Percentiles rank a stretch among this genome's conserved stretches.
phyloP scores from a whole-genome alignment of 2,797 vertebrate species.

The Aphelocoma californica region DNA sequence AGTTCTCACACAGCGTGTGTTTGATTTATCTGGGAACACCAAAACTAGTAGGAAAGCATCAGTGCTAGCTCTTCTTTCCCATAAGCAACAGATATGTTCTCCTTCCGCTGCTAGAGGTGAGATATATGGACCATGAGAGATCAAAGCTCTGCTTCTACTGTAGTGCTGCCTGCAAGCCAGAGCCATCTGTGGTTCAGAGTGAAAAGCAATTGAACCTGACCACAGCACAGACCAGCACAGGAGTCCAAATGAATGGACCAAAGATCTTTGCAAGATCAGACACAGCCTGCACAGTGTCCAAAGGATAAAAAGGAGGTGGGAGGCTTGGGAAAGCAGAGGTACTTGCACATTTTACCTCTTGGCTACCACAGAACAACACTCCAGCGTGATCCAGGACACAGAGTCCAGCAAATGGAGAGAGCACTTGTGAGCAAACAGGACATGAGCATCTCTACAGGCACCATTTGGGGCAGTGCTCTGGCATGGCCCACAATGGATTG shows the following conservation, averaged over 20 bases:
- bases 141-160: not conserved
- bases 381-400: not conserved
- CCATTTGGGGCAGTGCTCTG: not conserved
- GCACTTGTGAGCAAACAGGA: not conserved
- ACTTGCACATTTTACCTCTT: not conserved
- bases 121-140: not conserved
- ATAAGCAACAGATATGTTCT: not conserved
- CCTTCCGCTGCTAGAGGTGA: not conserved
- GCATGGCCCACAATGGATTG: not conserved
- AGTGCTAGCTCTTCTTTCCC: not conserved
- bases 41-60: not conserved
- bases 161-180: not conserved
- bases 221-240: not conserved
- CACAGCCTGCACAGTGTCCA: not conserved
- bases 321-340: not conserved
- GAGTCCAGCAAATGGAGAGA: not conserved
- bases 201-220: not conserved
- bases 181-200: not conserved
- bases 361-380: not conserved
- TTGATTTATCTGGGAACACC: not conserved
- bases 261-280: not conserved
- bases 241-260: not conserved
- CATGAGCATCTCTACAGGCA: not conserved
- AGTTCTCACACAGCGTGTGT: not conserved
- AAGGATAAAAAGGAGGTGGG: not conserved